Conservation (phyloP, 2,113 vertebrate genomes). For the Corvus cornix region DNA sequence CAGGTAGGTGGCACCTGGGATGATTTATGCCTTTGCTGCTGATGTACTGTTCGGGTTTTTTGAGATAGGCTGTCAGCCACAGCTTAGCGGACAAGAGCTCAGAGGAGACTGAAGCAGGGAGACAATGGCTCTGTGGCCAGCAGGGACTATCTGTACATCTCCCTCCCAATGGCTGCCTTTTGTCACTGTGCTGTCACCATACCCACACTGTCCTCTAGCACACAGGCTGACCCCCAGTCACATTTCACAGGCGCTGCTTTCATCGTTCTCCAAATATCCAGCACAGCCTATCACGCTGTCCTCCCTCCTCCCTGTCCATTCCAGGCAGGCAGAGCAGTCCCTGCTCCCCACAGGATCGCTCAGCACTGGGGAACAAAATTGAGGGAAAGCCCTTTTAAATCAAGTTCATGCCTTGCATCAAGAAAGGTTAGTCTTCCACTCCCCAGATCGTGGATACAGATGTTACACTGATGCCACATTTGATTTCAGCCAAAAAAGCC, state of each 20-base stretch:
- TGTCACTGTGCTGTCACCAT: not conserved
- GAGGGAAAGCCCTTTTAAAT: slow-evolving; percentile 2
- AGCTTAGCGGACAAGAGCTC: not conserved
- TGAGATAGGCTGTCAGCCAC: rapidly evolving
- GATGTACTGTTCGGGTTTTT: rapidly evolving
- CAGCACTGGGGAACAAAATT: not conserved
- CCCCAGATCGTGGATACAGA: not conserved
- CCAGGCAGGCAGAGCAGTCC: not conserved
- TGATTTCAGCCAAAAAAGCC: not conserved
- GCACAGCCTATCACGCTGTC: not conserved
- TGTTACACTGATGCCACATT: not conserved
- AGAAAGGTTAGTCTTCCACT: not conserved
- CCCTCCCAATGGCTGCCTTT: not conserved
- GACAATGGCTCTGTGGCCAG: rapidly evolving
- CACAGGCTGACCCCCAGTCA: not conserved
- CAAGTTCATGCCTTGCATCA: not conserved
- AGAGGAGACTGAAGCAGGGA: not conserved
- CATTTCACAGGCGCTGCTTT: rapidly evolving
- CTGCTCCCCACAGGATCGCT: rapidly evolving
- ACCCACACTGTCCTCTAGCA: not conserved
- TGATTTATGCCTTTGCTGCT: not conserved
- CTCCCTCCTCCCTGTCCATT: not conserved
- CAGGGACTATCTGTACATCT: not conserved
- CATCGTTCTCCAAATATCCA: not conserved
- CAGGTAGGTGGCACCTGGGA: not conserved